These are phyloP conservation scores for Ectropis grisescens DNA, from an alignment of 1,140 invertebrate genomes.

Conservation along the genomic window DNA sequence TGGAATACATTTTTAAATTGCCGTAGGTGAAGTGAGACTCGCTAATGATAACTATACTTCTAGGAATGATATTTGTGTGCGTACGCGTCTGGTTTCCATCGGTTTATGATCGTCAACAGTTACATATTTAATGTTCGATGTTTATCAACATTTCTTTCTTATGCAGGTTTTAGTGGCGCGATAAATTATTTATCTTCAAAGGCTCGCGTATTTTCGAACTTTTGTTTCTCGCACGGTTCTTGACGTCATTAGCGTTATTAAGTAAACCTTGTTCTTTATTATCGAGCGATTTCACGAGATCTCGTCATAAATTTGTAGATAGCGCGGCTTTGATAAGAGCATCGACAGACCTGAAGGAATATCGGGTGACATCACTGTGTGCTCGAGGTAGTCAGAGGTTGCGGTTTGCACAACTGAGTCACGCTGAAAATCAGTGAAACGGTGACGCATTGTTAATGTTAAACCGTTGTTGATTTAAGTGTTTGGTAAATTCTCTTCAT, in stretches of 20 bases:
- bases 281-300: constrained; percentile 26
- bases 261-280: constrained; percentile 22
- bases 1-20: constrained; percentile 42
- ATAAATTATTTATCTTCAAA: constrained; percentile 69
- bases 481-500: not conserved
- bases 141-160: constrained; percentile 70
- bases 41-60: constrained; percentile 60
- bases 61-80: constrained; percentile 59
- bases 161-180: constrained; percentile 62
- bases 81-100: constrained; percentile 56
- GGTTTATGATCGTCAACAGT: constrained; percentile 66
- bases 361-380: constrained; percentile 41
- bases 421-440: constrained; percentile 31
- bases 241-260: constrained; percentile 45
- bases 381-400: constrained; percentile 22
- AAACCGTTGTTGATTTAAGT: not conserved
- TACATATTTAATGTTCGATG: constrained; percentile 69
- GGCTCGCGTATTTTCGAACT: constrained; percentile 60
- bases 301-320: constrained; percentile 30
- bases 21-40: constrained; percentile 27
- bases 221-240: constrained; percentile 53
- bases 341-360: constrained; percentile 35
- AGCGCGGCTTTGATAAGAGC: constrained; percentile 27
- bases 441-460: constrained; percentile 21
- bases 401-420: constrained; percentile 41